These are phyloP conservation scores for Glossosoma conforme DNA, from an alignment of 1,140 invertebrate genomes.

Conservation along the genomic window DNA sequence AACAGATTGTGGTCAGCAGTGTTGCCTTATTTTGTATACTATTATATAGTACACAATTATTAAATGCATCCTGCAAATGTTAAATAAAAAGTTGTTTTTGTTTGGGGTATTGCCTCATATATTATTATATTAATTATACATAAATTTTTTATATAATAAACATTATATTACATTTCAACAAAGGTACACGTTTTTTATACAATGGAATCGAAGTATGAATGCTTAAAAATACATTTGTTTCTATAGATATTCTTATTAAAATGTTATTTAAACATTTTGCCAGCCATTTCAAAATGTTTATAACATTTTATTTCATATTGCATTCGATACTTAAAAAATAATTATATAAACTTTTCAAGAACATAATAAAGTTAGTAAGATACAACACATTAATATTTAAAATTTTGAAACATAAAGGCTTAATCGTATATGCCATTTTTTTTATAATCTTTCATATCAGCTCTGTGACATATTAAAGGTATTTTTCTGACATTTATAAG, in stretches of 20 bases:
- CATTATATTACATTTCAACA: slow-evolving; percentile 30
- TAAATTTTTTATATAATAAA: slow-evolving; percentile 24
- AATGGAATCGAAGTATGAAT: slow-evolving; percentile 1
- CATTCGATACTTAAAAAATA: no score
- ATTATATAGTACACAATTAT: no score
- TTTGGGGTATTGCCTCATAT: slow-evolving; percentile 31
- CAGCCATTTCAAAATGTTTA: slow-evolving; percentile 29
- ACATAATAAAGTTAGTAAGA: background rate
- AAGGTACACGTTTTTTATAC: slow-evolving; percentile 12
- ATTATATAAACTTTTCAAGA: no score
- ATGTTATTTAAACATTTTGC: slow-evolving; percentile 26
- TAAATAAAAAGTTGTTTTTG: no score
- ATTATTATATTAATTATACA: slow-evolving; percentile 24
- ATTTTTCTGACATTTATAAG: background rate
- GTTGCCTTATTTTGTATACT: no score
- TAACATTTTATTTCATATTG: background rate
- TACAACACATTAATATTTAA: background rate
- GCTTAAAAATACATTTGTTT: slow-evolving; percentile 8
- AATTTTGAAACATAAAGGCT: background rate
- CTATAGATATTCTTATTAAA: no score
- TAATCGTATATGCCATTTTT: background rate
- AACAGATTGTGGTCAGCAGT: no score
- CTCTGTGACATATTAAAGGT: background rate
- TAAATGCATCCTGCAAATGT: no score
- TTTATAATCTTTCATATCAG: background rate